These are phyloP conservation scores for Diprion similis DNA, from an alignment of 1,140 invertebrate species.

Conservation along the genomic window DNA sequence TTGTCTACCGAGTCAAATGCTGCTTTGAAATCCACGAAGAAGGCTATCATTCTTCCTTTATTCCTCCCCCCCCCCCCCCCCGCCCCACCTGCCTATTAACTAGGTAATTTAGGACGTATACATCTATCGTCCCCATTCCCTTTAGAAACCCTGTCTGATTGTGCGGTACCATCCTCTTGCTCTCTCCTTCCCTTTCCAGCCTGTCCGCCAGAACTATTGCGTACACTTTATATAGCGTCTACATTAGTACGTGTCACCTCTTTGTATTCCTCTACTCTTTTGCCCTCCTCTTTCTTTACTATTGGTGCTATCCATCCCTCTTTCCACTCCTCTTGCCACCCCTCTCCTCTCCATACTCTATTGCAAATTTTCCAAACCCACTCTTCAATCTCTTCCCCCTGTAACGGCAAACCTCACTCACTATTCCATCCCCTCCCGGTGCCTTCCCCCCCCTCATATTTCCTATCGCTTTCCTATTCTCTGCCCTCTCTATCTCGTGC, in stretches of 20 bases:
- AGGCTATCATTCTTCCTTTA: neutral
- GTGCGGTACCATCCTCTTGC: neutral
- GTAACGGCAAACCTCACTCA: neutral
- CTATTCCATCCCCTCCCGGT: neutral
- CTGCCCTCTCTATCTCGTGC: no score
- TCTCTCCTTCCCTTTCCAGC: neutral
- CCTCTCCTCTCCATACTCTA: neutral
- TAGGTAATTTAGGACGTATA: neutral
- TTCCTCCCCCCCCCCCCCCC: neutral
- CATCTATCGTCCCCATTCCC: neutral
- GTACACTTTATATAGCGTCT: neutral
- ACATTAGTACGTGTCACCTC: neutral
- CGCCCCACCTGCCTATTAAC: neutral
- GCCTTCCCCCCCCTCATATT: neutral
- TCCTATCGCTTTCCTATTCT: neutral
- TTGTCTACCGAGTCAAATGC: constrained; percentile 16
- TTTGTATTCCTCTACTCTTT: neutral
- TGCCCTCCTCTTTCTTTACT: neutral
- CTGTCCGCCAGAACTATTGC: neutral
- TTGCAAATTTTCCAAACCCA: neutral
- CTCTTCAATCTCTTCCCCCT: neutral
- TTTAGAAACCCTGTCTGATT: neutral
- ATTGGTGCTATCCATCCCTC: neutral
- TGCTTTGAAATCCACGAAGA: constrained; percentile 20
- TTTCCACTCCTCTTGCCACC: neutral